Percentiles rank a stretch among this genome's conserved stretches.
These are phyloP conservation scores for Cardinalis cardinalis DNA, from an alignment of 2,113 vertebrate species.

Conservation along the genomic window DNA sequence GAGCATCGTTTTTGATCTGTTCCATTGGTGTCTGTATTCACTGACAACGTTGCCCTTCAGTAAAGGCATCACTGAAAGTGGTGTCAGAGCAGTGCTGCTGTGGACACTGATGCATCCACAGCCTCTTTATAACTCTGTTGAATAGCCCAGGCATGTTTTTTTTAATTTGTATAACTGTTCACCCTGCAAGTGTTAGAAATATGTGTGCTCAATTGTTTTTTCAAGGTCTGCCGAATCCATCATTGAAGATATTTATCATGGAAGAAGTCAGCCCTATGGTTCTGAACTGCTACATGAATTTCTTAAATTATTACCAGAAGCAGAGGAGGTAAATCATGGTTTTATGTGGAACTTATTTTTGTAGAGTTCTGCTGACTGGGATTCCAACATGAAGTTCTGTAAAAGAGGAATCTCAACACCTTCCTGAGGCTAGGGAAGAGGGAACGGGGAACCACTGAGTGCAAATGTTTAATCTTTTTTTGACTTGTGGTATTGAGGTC, in stretches of 20 bases:
- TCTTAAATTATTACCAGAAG: constrained; percentile 90
- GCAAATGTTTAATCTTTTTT: not conserved
- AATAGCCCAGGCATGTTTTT: not conserved
- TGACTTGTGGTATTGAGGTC: not conserved
- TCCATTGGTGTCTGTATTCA: not conserved
- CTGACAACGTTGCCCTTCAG: not conserved
- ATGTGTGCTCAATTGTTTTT: constrained; percentile 49
- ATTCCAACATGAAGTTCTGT: not conserved
- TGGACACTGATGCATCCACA: not conserved
- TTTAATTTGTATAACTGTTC: not conserved
- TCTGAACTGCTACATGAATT: constrained; percentile 89
- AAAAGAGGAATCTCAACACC: not conserved
- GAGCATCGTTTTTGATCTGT: not conserved
- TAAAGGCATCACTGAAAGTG: not conserved
- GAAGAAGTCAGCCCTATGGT: constrained; percentile 83
- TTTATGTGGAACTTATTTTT: not conserved
- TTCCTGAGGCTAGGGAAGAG: not conserved
- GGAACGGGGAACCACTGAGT: not conserved
- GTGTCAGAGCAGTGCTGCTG: not conserved
- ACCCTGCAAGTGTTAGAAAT: not conserved
- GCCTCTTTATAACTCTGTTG: not conserved
- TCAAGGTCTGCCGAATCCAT: constrained; percentile 88
- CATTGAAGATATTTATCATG: constrained; percentile 87
- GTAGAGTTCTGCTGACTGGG: not conserved
- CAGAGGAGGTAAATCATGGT: constrained; percentile 85